Base-by-base conservation (phyloP, 23 tunicate species). In the Halocynthia aurantium region DNA sequence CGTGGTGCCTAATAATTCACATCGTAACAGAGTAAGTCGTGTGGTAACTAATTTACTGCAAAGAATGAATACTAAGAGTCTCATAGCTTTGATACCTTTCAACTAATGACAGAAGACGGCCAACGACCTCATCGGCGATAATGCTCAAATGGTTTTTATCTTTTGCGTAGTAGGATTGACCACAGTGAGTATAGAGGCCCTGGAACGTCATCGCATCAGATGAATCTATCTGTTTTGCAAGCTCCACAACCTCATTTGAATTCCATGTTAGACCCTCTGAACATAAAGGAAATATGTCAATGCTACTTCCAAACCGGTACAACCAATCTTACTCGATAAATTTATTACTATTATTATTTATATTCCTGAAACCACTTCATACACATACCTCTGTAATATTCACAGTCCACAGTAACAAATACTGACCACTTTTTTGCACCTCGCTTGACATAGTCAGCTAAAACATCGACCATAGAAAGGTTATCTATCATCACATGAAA, bases 101-200 rank as follows among this genome's bases (percentile, higher is more conserved):
- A 12, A 84, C 83, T 8, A 83, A 54, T 52, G 62, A 53, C 18
- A 89, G 66, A 8, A 84, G 13, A 6, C 53, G 62, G 10, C 44
- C 52, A 2, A 83, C 71, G 10, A 82, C 82, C 5, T 55, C 15
- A 52, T 51, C 62, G 5, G 88, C 82, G 8, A 89, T 73, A 57
- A 61, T 54, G 22, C 76, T 63, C 13, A 89, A 78, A 21, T 76
- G 61, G 15, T 52, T 53, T 11, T 65, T 21, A 58, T 54, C 58
- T 53, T 69, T 69, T 20, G 76, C 79, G 18, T 67, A 10, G 50
- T 89, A 89, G 9, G 88, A 73, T n/a, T 89, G 76, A 52, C 88
- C 96, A 70, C 84, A 83, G 70, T 89, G 96, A 6, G 88, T 82
- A 44, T 89, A 89, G 21, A 89, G 62, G 7, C 88, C 96, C 53